Evolutionary conservation across 1,140 invertebrate species (phyloP).

Genomic region (Bemisia tabaci): DNA sequence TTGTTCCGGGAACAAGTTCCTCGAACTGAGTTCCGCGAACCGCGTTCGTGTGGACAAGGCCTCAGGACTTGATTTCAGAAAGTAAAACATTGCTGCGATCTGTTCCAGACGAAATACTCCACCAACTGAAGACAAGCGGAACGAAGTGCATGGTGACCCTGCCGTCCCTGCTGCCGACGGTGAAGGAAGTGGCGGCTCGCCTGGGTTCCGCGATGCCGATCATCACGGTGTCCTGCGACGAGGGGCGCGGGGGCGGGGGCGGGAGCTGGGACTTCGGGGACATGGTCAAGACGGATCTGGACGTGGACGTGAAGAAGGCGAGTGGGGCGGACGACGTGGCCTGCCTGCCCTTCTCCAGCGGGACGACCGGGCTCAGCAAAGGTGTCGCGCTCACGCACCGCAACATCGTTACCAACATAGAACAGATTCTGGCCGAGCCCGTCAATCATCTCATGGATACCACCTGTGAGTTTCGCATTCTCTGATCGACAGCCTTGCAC

Average conservation of each 20-base stretch:
- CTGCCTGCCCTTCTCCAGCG: slow-evolving; percentile 42
- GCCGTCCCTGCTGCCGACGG: slow-evolving; percentile 31
- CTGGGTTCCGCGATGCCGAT: slow-evolving; percentile 28
- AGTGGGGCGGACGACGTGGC: slow-evolving; percentile 24
- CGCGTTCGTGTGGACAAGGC: too few relatives aligned
- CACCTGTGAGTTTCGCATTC: slow-evolving; percentile 7
- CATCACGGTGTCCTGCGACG: slow-evolving; percentile 7
- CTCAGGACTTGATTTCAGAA: too few relatives aligned
- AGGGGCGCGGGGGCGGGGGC: background rate
- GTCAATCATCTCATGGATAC: slow-evolving; percentile 5
- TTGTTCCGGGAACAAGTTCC: too few relatives aligned
- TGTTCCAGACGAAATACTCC: slow-evolving; percentile 57
- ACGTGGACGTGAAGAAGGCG: slow-evolving; percentile 1
- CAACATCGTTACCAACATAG: slow-evolving; percentile 32
- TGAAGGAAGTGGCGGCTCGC: slow-evolving; percentile 32
- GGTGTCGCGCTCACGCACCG: slow-evolving; percentile 69
- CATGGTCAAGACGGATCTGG: slow-evolving; percentile 10
- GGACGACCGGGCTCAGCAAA: slow-evolving; percentile 69
- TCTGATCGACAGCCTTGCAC: too few relatives aligned
- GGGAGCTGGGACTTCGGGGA: slow-evolving; percentile 15
- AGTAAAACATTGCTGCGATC: too few relatives aligned
- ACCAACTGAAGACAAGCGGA: slow-evolving; percentile 48
- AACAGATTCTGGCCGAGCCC: slow-evolving; percentile 2
- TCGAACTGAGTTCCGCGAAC: too few relatives aligned
- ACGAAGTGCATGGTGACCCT: slow-evolving; percentile 53